phyloP scores from a whole-genome alignment of 1,140 invertebrate genomes.

The Argopecten irradians region DNA sequence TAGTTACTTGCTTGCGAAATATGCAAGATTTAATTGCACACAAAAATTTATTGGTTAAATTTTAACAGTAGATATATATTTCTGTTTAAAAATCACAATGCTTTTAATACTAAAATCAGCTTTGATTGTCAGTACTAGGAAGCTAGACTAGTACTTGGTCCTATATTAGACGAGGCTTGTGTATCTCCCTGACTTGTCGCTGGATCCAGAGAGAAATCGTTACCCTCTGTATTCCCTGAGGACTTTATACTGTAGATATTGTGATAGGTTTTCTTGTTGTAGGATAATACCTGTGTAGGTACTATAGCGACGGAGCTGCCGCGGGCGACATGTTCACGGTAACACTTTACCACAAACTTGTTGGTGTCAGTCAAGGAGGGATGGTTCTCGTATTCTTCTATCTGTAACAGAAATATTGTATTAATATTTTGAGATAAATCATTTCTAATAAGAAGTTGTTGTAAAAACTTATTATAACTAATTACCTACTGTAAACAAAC shows the following conservation, averaged over 20 bases:
- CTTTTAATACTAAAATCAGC: too few species aligned
- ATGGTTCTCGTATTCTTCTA: slow-evolving; percentile 85
- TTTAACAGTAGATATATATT: too few species aligned
- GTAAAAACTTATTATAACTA: too few species aligned
- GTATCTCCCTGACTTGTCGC: background rate
- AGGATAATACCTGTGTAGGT: slow-evolving; percentile 54
- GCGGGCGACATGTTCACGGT: slow-evolving; percentile 52
- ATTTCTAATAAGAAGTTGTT: too few species aligned
- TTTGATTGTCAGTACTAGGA: background rate
- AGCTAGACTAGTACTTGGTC: background rate
- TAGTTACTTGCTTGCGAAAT: too few species aligned
- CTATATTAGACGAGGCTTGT: background rate
- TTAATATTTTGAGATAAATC: too few species aligned
- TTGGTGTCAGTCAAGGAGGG: slow-evolving; percentile 87
- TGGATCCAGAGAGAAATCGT: background rate
- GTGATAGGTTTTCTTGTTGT: slow-evolving; percentile 56
- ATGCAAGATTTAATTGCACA: too few species aligned
- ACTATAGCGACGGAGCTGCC: slow-evolving; percentile 46
- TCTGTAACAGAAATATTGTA: slow-evolving; percentile 76
- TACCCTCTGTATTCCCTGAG: background rate
- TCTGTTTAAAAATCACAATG: background rate
- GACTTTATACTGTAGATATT: slow-evolving; percentile 63
- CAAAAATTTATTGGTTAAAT: too few species aligned
- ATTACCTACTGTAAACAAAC: too few species aligned
- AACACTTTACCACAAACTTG: slow-evolving; percentile 76